Percentiles rank a stretch among this genome's conserved stretches.
Conservation (phyloP, 2,888 invertebrate species). For the Noctua fimbriata region DNA sequence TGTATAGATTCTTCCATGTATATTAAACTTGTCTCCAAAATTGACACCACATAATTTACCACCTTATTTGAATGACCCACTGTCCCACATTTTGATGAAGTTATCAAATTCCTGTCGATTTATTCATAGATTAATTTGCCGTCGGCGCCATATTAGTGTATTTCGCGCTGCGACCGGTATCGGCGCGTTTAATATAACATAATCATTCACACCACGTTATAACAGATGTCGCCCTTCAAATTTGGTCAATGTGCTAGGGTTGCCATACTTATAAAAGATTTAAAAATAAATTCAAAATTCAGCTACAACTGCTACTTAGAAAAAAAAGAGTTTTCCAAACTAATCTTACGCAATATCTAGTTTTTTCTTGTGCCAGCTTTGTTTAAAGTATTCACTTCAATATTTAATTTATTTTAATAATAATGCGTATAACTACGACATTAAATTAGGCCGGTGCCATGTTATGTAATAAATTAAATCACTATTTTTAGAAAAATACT, state of each 20-base stretch:
- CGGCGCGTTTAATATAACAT: constrained; percentile 62
- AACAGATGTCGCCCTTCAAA: constrained; percentile 65
- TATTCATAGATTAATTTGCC: constrained; percentile 56
- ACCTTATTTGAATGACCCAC: constrained; percentile 10
- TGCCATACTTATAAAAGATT: constrained; percentile 17
- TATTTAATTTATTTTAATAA: not conserved
- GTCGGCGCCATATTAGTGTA: constrained; percentile 71
- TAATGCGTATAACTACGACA: not conserved
- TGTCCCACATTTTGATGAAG: constrained; percentile 22
- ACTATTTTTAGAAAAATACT: constrained; percentile 8
- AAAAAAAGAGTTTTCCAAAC: not conserved
- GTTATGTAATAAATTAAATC: not conserved
- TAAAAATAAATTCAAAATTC: not conserved
- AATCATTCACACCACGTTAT: constrained; percentile 62
- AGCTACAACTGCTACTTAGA: not conserved
- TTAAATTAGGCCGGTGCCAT: not conserved
- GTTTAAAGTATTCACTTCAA: not conserved
- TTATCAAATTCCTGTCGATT: constrained; percentile 34
- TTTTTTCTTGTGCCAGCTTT: not conserved
- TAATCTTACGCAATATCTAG: not conserved
- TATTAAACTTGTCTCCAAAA: not conserved
- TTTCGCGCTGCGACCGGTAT: constrained; percentile 70
- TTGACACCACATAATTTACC: not conserved
- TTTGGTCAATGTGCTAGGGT: constrained; percentile 44
- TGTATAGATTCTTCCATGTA: not conserved